phyloP scores from a whole-genome alignment of 2,113 vertebrate genomes.

The Sinocyclocheilus anshuiensis region DNA sequence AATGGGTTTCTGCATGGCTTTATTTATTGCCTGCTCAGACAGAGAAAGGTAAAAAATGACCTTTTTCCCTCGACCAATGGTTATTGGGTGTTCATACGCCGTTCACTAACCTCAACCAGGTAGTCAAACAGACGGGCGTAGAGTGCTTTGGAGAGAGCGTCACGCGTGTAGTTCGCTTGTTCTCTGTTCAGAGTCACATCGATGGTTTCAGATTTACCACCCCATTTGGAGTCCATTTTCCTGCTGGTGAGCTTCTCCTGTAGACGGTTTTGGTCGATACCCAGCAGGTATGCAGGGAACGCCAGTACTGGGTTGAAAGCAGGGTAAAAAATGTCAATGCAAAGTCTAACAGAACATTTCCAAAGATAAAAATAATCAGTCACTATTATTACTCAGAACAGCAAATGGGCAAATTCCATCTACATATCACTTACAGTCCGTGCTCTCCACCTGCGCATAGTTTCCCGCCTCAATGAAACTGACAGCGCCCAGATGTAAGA shows the following conservation, averaged over 20 bases:
- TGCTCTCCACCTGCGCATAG: conserved; percentile 88
- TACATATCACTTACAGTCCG: conserved; percentile 83
- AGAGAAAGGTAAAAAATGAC: background rate
- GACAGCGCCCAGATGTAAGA: conserved; percentile 94
- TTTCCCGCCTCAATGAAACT: conserved; percentile 92
- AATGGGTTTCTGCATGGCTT: conserved; percentile 88
- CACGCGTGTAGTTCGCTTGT: conserved; percentile 90
- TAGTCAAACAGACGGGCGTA: conserved; percentile 91
- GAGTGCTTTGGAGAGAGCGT: conserved; percentile 93
- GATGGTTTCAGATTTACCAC: conserved; percentile 89
- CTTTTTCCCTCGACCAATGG: background rate
- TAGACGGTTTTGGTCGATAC: conserved; percentile 83
- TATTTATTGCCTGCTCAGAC: conserved; percentile 84
- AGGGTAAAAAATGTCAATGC: background rate
- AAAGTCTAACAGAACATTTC: background rate
- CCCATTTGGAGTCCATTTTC: conserved; percentile 98
- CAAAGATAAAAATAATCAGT: background rate
- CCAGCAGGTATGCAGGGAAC: conserved; percentile 94
- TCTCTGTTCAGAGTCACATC: conserved; percentile 92
- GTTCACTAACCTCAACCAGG: conserved; percentile 85
- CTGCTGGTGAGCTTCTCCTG: conserved; percentile 94
- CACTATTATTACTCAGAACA: background rate
- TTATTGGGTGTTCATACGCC: background rate
- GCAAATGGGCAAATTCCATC: background rate
- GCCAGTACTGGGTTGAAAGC: conserved; percentile 78